phyloP scores from a whole-genome alignment of 1,140 invertebrate species.

The Leptinotarsa texana region DNA sequence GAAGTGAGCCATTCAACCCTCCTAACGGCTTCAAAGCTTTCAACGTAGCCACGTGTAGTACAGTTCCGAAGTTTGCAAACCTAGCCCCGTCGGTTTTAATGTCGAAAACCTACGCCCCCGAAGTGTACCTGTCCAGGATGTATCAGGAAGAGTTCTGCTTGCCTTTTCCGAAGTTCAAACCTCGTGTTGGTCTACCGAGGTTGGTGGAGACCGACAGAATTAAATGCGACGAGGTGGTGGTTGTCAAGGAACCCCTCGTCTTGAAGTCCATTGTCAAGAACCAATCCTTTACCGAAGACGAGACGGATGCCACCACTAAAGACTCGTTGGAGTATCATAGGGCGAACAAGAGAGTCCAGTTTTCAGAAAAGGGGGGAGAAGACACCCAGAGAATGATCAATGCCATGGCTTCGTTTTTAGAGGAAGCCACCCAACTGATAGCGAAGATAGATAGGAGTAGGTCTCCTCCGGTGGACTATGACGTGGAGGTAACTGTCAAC shows the following conservation, averaged over 20 bases:
- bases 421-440: conserved; percentile 52
- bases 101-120: conserved; percentile 6
- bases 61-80: background rate
- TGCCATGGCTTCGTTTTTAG: conserved; percentile 51
- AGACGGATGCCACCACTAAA: conserved; percentile 26
- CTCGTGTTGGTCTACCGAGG: background rate
- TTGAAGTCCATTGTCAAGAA: conserved; percentile 43
- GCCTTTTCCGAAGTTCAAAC: conserved; percentile 15
- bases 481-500: conserved; percentile 48
- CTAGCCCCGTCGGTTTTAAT: background rate
- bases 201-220: background rate
- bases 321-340: conserved; percentile 49
- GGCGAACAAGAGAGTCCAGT: conserved; percentile 45
- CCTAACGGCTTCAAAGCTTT: background rate
- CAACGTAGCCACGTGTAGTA: conserved; percentile 1
- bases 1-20: conserved; percentile 1
- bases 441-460: conserved; percentile 42
- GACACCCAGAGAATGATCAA: conserved; percentile 41
- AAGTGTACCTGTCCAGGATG: background rate
- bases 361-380: conserved; percentile 34
- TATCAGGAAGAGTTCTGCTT: conserved; percentile 17
- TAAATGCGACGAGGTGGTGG: conserved; percentile 25
- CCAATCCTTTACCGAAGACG: conserved; percentile 14
- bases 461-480: conserved; percentile 36
- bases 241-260: conserved; percentile 34